Conservation (phyloP, 2,113 vertebrate genomes). For the Salvelinus alpinus region DNA sequence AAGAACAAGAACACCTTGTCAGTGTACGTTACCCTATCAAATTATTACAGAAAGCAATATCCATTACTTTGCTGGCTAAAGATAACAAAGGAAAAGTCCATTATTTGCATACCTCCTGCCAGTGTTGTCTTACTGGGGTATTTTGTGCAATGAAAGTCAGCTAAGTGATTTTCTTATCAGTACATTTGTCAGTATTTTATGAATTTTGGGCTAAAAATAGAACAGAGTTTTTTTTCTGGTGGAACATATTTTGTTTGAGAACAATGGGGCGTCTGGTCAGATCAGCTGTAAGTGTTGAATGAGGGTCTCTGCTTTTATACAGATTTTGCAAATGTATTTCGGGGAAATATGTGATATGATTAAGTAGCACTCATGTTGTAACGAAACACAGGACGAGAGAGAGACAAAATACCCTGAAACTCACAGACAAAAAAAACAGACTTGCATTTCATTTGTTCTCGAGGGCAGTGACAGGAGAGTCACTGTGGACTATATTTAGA, state of each 20-base stretch:
- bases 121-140: conserved; percentile 14
- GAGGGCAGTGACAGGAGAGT: conserved; percentile 36
- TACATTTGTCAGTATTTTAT: conserved; percentile 26
- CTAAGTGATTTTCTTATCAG: conserved; percentile 47
- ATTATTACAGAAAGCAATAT: conserved; percentile 55
- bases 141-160: conserved; percentile 3
- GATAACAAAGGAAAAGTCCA: conserved; percentile 38
- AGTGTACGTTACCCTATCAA: conserved; percentile 59
- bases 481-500: conserved; percentile 63
- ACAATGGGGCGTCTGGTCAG: conserved; percentile 12
- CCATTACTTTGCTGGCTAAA: conserved; percentile 56
- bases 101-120: conserved; percentile 33
- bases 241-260: conserved; percentile 42
- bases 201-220: conserved; percentile 9
- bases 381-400: conserved; percentile 41
- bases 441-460: no score
- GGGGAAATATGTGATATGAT: conserved; percentile 25
- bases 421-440: neutral
- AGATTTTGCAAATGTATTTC: conserved; percentile 14
- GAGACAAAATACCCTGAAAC: conserved; percentile 52
- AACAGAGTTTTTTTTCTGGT: conserved; percentile 16
- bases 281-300: conserved; percentile 3
- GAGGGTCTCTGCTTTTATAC: conserved; percentile 20
- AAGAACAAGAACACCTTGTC: conserved; percentile 56
- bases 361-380: conserved; percentile 28